phyloP scores from a whole-genome alignment of 2,888 invertebrate genomes.

The Aphodius sticticus region DNA sequence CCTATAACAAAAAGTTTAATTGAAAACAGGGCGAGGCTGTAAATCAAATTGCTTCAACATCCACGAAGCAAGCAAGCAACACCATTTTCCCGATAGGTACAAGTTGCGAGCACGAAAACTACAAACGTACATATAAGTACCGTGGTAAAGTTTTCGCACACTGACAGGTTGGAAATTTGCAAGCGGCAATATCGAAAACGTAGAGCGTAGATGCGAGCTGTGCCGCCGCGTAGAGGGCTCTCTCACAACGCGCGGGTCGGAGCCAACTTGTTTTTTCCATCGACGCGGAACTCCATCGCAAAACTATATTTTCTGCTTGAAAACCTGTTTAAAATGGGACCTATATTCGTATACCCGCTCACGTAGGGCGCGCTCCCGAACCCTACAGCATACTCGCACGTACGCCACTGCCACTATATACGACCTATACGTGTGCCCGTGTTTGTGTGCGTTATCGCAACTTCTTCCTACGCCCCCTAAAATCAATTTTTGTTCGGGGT shows the following conservation, averaged over 20 bases:
- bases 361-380: conserved; percentile 16
- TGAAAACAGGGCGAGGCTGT: not conserved
- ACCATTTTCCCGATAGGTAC: conserved; percentile 16
- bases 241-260: conserved; percentile 10
- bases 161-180: conserved; percentile 25
- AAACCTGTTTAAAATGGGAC: conserved; percentile 26
- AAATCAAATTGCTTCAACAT: conserved; percentile 14
- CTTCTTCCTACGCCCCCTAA: conserved; percentile 6
- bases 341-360: conserved; percentile 19
- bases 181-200: conserved; percentile 26
- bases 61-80: not conserved
- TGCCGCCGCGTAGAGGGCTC: not conserved
- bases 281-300: conserved; percentile 27
- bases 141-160: conserved; percentile 24
- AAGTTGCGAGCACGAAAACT: conserved; percentile 19
- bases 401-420: conserved; percentile 18
- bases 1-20: not conserved
- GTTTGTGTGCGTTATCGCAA: conserved; percentile 8
- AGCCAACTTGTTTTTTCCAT: conserved; percentile 8
- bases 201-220: conserved; percentile 17
- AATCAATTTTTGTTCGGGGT: conserved; percentile 24
- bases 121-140: conserved; percentile 25
- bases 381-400: conserved; percentile 23
- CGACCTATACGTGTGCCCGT: conserved; percentile 20
- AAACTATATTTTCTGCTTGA: conserved; percentile 24